A percentile compares a stretch with the other conserved stretches of the same genome.
These are phyloP conservation scores for Calephelis perditalis DNA, from an alignment of 2,888 invertebrate genomes.

Conservation along the genomic window DNA sequence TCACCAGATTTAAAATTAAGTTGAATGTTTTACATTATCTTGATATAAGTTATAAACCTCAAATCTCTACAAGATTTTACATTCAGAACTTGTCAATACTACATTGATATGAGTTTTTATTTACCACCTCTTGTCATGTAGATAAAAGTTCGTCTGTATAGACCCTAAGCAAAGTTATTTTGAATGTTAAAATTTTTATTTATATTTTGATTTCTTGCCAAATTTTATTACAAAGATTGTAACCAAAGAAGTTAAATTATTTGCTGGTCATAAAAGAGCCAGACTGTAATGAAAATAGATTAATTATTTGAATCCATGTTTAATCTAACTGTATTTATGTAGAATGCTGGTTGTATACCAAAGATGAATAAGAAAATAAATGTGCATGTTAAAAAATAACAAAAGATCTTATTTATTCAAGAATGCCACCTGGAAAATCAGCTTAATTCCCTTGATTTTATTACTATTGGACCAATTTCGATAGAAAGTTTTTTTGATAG, in stretches of 20 bases:
- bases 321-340: conserved; percentile 4
- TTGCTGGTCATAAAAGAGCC: conserved; percentile 8
- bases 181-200: not conserved
- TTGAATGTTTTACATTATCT: no score
- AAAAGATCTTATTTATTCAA: not conserved
- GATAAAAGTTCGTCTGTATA: not conserved
- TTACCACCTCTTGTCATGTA: no score
- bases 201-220: conserved; percentile 26
- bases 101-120: no score
- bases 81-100: no score
- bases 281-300: not conserved
- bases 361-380: conserved; percentile 1
- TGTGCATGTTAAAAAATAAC: conserved; percentile 3
- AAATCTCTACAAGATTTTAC: no score
- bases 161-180: not conserved
- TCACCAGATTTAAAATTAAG: no score
- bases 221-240: conserved; percentile 31
- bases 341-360: conserved; percentile 3
- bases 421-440: no score
- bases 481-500: no score
- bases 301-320: conserved; percentile 1
- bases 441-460: no score
- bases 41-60: no score
- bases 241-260: conserved; percentile 40
- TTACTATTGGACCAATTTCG: no score